phyloP scores from a whole-genome alignment of 2,797 vertebrate species.

The Rhinoraja longicauda region DNA sequence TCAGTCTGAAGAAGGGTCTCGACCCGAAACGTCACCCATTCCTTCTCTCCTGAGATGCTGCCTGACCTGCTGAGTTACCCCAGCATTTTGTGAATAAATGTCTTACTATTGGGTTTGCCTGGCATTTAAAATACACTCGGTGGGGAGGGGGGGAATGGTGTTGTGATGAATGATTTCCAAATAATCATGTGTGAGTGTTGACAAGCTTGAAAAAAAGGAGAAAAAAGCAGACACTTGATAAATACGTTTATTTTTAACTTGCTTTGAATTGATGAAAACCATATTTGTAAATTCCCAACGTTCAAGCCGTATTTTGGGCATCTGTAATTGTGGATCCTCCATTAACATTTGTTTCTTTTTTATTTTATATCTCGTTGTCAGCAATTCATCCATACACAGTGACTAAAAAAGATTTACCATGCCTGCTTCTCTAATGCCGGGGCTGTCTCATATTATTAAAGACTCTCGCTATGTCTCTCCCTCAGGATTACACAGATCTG shows the following conservation, averaged over 20 bases:
- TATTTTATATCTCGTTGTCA: not conserved
- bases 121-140: not conserved
- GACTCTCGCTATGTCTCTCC: not conserved
- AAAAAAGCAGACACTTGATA: not conserved
- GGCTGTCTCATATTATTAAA: constrained; percentile 6
- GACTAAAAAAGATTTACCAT: not conserved
- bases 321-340: not conserved
- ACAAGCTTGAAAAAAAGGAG: not conserved
- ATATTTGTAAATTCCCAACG: not conserved
- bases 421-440: not conserved
- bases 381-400: constrained; percentile 1
- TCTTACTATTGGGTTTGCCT: not conserved
- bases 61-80: no score
- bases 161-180: not conserved
- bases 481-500: not conserved
- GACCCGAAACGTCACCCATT: no score
- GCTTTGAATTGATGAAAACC: not conserved
- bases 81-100: no score
- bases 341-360: constrained; percentile 22
- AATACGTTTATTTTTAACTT: constrained; percentile 24
- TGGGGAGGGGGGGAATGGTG: not conserved
- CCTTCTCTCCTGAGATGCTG: no score
- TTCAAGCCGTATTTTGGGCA: not conserved
- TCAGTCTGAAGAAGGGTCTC: no score
- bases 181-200: not conserved